Conservation (phyloP, 64 coral and sea anemone species). For the Montipora cactus region DNA sequence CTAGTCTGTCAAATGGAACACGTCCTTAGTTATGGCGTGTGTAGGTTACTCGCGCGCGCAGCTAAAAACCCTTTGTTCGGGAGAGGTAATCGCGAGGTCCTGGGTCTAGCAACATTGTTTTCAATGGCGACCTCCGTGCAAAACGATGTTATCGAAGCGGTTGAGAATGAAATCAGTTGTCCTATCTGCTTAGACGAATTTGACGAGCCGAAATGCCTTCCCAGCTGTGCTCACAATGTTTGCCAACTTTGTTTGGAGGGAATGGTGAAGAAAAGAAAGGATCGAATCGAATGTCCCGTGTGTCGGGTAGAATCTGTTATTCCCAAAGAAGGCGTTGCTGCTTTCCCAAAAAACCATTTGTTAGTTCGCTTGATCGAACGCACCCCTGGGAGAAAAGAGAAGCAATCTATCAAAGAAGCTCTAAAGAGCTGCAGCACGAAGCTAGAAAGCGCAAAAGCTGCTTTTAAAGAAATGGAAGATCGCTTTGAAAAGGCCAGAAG, state of each 20-base stretch:
- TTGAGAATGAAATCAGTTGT: conserved; percentile 82
- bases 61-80: no score
- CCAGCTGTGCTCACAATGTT: conserved; percentile 80
- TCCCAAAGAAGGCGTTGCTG: conserved; percentile 50
- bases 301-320: conserved; percentile 72
- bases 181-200: conserved; percentile 83
- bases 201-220: conserved; percentile 81
- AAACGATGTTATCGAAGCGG: not conserved
- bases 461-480: conserved; percentile 49
- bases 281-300: conserved; percentile 69
- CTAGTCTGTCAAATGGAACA: no score
- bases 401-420: conserved; percentile 67
- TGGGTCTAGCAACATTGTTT: no score
- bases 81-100: no score
- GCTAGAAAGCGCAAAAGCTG: conserved; percentile 31
- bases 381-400: conserved; percentile 79
- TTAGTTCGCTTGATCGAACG: conserved; percentile 79
- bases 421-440: conserved; percentile 45
- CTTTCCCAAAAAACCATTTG: conserved; percentile 80
- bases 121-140: not conserved
- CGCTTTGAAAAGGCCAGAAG: conserved; percentile 30
- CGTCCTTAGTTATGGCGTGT: no score
- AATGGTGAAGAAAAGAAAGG: conserved; percentile 48
- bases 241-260: conserved; percentile 70
- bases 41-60: no score